These are phyloP conservation scores for Aplidium turbinatum DNA, from an alignment of 23 tunicate genomes.

Conservation along the genomic window DNA sequence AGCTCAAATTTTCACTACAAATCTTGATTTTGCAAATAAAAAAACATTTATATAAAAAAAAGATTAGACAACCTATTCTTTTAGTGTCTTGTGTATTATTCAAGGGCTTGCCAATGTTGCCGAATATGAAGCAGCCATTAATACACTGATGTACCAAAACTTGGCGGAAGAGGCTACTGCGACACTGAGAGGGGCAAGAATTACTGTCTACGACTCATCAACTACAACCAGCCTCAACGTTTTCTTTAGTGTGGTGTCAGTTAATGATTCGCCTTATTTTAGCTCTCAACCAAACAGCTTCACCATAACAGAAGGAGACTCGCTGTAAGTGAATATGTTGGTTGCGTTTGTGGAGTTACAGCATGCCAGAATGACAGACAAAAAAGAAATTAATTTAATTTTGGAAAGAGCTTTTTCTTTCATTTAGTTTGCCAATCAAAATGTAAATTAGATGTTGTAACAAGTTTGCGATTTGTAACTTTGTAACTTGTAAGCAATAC, in stretches of 20 bases:
- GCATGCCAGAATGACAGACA: too few species aligned
- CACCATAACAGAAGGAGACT: slow-evolving; percentile 8
- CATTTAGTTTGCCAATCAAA: too few species aligned
- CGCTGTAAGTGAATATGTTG: not conserved
- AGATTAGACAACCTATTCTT: too few species aligned
- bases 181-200: slow-evolving; percentile 1
- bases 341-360: too few species aligned
- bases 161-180: slow-evolving; percentile 27
- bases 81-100: too few species aligned
- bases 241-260: slow-evolving; percentile 22
- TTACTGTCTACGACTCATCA: not conserved
- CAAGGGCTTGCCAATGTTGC: slow-evolving; percentile 13
- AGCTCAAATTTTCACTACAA: too few species aligned
- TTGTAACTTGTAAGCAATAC: too few species aligned
- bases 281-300: slow-evolving; percentile 4
- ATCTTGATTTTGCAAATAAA: too few species aligned
- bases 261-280: slow-evolving; percentile 44
- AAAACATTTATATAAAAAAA: too few species aligned
- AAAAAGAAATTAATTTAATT: too few species aligned
- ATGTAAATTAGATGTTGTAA: too few species aligned
- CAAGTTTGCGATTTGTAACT: too few species aligned
- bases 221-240: slow-evolving; percentile 10
- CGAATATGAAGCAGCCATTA: slow-evolving; percentile 37
- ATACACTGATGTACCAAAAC: slow-evolving; percentile 28
- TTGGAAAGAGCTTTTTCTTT: not conserved